A percentile compares a stretch with the other conserved stretches of the same genome.
Conservation (phyloP, 2,888 invertebrate genomes). For the Metalampra italica region DNA sequence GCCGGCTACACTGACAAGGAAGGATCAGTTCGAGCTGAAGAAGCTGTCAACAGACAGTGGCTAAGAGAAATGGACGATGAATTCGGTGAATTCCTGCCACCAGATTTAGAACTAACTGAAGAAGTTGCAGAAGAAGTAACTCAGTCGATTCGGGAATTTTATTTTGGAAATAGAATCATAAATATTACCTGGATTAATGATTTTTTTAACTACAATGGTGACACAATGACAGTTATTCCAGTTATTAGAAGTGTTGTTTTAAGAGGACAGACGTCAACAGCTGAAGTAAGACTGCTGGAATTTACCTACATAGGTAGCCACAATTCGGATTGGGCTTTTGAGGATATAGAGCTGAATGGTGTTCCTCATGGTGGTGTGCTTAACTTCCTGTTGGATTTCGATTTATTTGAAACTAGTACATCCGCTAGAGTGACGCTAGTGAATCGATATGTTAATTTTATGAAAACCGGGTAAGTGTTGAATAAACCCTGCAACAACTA, state of each 20-base stretch:
- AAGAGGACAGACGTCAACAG: constrained; percentile 42
- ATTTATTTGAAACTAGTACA: constrained; percentile 33
- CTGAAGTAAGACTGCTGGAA: constrained; percentile 47
- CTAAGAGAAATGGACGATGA: constrained; percentile 48
- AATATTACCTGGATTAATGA: constrained; percentile 50
- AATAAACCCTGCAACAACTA: no score
- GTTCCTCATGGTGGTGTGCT: constrained; percentile 54
- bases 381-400: constrained; percentile 54
- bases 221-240: constrained; percentile 48
- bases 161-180: constrained; percentile 41
- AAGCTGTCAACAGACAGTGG: constrained; percentile 43
- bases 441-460: constrained; percentile 42
- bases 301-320: constrained; percentile 50
- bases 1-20: constrained; percentile 54
- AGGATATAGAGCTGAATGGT: constrained; percentile 47
- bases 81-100: constrained; percentile 54
- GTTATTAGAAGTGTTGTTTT: constrained; percentile 47
- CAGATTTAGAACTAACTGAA: constrained; percentile 41
- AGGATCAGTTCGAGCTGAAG: constrained; percentile 51
- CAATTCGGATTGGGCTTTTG: constrained; percentile 49
- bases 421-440: constrained; percentile 30
- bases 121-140: constrained; percentile 28
- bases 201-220: constrained; percentile 59
- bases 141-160: constrained; percentile 40
- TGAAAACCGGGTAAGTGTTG: constrained; percentile 46